These are phyloP conservation scores for Crotalus tigris DNA, from an alignment of 2,113 vertebrate genomes.

Conservation along the genomic window DNA sequence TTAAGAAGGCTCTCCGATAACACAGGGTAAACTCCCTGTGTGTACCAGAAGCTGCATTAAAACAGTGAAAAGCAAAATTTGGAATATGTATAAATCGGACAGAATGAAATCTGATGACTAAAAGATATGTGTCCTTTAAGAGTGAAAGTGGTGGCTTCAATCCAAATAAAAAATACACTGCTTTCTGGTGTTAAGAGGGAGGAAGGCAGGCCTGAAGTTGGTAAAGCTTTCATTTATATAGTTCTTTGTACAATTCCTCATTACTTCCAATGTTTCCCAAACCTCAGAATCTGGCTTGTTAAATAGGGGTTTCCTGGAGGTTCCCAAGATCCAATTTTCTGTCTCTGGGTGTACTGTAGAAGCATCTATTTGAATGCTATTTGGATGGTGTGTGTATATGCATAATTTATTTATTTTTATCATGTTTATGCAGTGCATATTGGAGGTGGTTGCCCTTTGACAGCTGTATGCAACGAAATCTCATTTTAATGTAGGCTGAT, in stretches of 20 bases:
- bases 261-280: neutral
- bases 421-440: no score
- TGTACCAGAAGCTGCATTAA: constrained; percentile 42
- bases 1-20: neutral
- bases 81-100: constrained; percentile 33
- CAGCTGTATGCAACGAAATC: no score
- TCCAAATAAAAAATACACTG: neutral
- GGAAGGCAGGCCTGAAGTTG: no score
- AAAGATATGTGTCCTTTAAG: neutral
- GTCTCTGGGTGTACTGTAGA: no score
- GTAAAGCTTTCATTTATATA: neutral
- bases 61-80: constrained; percentile 19
- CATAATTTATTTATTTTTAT: no score
- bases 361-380: no score
- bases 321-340: neutral
- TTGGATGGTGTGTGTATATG: no score
- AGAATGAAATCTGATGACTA: constrained; percentile 23
- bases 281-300: neutral
- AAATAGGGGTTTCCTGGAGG: neutral
- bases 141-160: neutral
- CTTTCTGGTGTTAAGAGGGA: neutral
- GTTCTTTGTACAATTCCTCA: neutral
- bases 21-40: constrained; percentile 42
- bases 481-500: no score
- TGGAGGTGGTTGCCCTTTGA: no score